Conservation (phyloP, 2,888 invertebrate species). For the Deroplatys truncata region DNA sequence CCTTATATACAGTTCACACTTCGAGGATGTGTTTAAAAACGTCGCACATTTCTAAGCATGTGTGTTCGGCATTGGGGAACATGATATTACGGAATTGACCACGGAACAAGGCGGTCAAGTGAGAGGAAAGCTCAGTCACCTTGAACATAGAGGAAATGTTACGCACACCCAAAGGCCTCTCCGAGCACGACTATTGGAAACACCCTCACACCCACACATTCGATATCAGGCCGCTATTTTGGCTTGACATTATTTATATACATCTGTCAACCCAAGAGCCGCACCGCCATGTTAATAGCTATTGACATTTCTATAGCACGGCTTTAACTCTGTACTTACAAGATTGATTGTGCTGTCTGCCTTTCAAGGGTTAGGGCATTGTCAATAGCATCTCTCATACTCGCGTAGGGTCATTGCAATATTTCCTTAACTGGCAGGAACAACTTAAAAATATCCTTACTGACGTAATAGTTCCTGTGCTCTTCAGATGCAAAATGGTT, state of each 20-base stretch:
- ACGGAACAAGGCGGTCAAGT: background rate
- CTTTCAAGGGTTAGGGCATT: background rate
- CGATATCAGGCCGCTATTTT: background rate
- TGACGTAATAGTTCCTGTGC: background rate
- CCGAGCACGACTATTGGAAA: background rate
- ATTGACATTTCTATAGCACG: background rate
- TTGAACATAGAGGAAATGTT: background rate
- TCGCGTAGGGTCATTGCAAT: background rate
- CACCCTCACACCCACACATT: background rate
- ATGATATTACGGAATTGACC: too few species aligned
- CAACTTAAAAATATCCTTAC: background rate
- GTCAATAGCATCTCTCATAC: background rate
- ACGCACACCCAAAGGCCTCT: background rate
- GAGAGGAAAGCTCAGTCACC: background rate
- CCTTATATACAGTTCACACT: too few species aligned
- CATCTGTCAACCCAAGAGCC: background rate
- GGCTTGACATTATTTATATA: background rate
- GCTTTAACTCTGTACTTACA: background rate
- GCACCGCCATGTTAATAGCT: background rate
- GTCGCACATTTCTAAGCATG: too few species aligned
- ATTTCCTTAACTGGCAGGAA: background rate
- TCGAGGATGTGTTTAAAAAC: too few species aligned
- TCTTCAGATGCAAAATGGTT: too few species aligned
- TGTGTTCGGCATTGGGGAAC: too few species aligned
- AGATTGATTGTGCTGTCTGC: background rate